Base-by-base conservation (phyloP, 2,113 vertebrate genomes). In the Aepyceros melampus region DNA sequence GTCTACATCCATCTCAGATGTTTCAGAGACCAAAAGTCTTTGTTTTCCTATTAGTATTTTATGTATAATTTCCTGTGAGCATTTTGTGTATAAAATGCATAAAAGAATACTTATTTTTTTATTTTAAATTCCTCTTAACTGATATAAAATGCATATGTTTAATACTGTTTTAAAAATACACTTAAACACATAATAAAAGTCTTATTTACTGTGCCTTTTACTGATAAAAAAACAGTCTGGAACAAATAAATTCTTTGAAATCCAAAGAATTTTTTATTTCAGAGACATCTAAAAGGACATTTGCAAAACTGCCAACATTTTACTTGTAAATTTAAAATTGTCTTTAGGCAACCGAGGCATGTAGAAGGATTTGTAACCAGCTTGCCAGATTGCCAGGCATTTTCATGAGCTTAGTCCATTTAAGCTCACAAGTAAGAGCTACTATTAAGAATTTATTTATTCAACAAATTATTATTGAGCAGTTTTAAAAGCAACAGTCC, bases 1-100 rank as follows among this genome's bases (percentile, higher is more conserved):
- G 49, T 85, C 10, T 64, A 11, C 1, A 94, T 87, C 8, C 83
- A 53, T 74, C 15, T 16, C 27, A 55, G 17, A 60, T 55, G 19
- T 71, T 94, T 94, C 79, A 79, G 85, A 87, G 43, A 67, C 21
- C 36, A 93, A 78, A 87, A 79, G 40, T 43, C 40, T 27, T 67
- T 93, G 14, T 94, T 95, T 96, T 86, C 83, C 15, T 91, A 21
- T 96, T 83, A 55, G 12, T 76, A 31, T 87, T 83, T 94, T 58
- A n/a, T 45, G 4, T 93, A 1, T 86, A 45, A 51, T 79, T 81
- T 89, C 11, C 40, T 82, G 2, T 94, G 49, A 81, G 3, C 79
- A 40, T 89, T 60, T 53, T 90, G 4, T 89, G 27, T 53, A 33
- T 79, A 58, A 45, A 47, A 81, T 64, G 17, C 2, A 23, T 53